phyloP scores from a whole-genome alignment of 2,888 invertebrate species.

The Oconnorella tubifera region DNA sequence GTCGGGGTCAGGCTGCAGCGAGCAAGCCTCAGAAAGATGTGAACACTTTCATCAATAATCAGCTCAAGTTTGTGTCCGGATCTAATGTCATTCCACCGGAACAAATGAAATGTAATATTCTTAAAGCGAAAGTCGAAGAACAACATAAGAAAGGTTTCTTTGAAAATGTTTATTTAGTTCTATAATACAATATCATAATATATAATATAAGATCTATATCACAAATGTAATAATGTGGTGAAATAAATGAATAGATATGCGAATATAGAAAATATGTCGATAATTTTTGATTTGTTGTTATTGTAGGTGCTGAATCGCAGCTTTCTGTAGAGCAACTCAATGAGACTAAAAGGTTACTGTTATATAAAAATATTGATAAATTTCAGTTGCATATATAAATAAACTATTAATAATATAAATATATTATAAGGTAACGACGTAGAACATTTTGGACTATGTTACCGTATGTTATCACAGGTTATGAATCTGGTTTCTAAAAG shows the following conservation, averaged over 20 bases:
- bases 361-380: no score
- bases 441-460: no score
- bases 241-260: no score
- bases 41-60: slow-evolving; percentile 57
- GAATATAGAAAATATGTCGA: no score
- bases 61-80: slow-evolving; percentile 52
- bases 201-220: no score
- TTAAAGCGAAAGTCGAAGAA: slow-evolving; percentile 75
- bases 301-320: not conserved
- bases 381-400: no score
- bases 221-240: no score
- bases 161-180: not conserved
- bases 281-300: no score
- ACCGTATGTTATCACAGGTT: not conserved
- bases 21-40: slow-evolving; percentile 49
- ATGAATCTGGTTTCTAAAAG: not conserved
- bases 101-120: slow-evolving; percentile 88
- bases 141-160: slow-evolving; percentile 61
- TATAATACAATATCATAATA: no score
- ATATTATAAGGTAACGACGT: no score
- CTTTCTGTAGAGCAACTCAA: not conserved
- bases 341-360: slow-evolving; percentile 4
- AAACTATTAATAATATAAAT: no score
- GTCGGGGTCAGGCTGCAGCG: not conserved
- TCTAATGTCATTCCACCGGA: slow-evolving; percentile 70